Conservation (phyloP, 2,888 invertebrate genomes). For the Polydrusus pterygomalis region DNA sequence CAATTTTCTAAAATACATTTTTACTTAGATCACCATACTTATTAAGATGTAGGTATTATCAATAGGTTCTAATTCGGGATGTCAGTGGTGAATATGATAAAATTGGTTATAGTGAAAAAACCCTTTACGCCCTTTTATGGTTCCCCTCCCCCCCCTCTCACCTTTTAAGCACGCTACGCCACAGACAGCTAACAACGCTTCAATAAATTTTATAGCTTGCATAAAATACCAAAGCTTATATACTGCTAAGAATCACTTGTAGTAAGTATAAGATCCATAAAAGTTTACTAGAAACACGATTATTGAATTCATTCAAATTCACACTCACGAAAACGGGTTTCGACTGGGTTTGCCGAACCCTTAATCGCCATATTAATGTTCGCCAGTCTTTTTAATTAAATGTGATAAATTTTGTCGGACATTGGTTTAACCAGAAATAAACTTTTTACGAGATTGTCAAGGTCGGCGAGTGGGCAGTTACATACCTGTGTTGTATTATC, state of each 20-base stretch:
- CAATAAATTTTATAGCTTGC: conserved; percentile 40
- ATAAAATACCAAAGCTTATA: conserved; percentile 39
- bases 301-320: conserved; percentile 43
- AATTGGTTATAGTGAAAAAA: too few species aligned
- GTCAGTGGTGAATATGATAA: too few species aligned
- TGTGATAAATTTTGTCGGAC: conserved; percentile 31
- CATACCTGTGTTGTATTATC: conserved; percentile 38
- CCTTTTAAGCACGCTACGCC: too few species aligned
- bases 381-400: conserved; percentile 33
- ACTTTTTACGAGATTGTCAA: conserved; percentile 37
- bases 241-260: conserved; percentile 37
- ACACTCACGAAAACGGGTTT: conserved; percentile 31
- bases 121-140: too few species aligned
- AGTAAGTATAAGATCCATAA: conserved; percentile 39
- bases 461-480: conserved; percentile 36
- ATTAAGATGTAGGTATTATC: too few species aligned
- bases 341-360: conserved; percentile 32
- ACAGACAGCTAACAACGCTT: conserved; percentile 19
- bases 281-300: conserved; percentile 37
- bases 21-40: too few species aligned
- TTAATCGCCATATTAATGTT: conserved; percentile 37
- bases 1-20: too few species aligned
- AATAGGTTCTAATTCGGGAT: too few species aligned
- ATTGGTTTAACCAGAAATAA: conserved; percentile 35
- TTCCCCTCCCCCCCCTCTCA: too few species aligned